Evolutionary conservation across 2,888 invertebrate genomes (phyloP).

Genomic region (Loripinus fragilis): DNA sequence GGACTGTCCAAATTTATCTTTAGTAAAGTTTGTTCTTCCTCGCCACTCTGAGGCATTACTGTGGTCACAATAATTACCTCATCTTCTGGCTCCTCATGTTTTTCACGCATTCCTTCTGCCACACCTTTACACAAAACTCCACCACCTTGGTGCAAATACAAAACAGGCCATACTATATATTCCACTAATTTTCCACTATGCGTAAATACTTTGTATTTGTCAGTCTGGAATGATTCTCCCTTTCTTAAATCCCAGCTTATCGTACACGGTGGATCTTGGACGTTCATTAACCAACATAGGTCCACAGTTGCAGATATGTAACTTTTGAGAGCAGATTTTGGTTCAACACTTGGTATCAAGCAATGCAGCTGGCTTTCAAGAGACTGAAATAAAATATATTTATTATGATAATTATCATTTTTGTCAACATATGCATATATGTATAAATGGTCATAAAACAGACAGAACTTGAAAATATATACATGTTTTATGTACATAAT

Average conservation of each 20-base stretch:
- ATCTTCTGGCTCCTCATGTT: neutral
- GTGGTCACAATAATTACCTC: conserved; percentile 4
- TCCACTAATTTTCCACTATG: neutral
- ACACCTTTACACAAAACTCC: conserved; percentile 1
- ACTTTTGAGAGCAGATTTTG: neutral
- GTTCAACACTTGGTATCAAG: neutral
- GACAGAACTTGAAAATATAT: no score
- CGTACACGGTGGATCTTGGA: conserved; percentile 14
- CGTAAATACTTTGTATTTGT: neutral
- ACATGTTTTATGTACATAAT: no score
- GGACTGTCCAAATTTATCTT: neutral
- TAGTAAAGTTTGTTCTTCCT: neutral
- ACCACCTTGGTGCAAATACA: conserved; percentile 9
- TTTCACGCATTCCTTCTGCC: neutral
- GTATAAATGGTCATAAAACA: no score
- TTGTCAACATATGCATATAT: no score
- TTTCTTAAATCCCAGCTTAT: neutral
- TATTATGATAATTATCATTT: no score
- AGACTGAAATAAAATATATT: no score
- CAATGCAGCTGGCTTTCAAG: neutral
- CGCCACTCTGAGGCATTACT: neutral
- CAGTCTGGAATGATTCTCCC: neutral
- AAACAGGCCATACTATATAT: conserved; percentile 11
- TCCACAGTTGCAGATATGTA: neutral
- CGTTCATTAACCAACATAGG: conserved; percentile 3